These are phyloP conservation scores for Brachypteracias leptosomus DNA, from an alignment of 2,113 vertebrate species.

Conservation along the genomic window DNA sequence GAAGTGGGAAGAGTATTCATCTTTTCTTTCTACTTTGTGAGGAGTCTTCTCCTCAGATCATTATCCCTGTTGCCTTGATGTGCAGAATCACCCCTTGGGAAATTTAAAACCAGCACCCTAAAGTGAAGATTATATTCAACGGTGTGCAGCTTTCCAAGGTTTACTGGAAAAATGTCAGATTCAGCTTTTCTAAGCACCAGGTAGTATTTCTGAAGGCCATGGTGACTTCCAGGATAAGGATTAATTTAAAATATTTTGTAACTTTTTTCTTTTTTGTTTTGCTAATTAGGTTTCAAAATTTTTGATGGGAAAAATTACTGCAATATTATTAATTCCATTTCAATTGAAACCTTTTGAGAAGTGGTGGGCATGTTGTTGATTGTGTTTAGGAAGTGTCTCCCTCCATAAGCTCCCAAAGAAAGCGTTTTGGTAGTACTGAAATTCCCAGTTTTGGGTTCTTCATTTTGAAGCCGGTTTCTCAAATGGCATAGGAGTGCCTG, in stretches of 20 bases:
- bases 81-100: background rate
- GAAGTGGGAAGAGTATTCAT: background rate
- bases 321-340: background rate
- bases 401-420: background rate
- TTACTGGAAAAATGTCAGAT: background rate
- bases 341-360: background rate
- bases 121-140: background rate
- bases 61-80: background rate
- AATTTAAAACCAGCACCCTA: background rate
- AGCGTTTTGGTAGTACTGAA: background rate
- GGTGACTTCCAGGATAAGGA: background rate
- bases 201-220: background rate
- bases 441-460: background rate
- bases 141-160: background rate
- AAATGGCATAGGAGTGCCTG: background rate
- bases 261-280: background rate
- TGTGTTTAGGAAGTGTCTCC: background rate
- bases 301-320: background rate
- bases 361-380: background rate
- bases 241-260: background rate
- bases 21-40: background rate
- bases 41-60: background rate
- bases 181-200: background rate
- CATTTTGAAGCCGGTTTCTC: background rate
- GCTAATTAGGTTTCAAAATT: background rate